Percentiles rank a stretch among this genome's conserved stretches.
Conservation (phyloP, 2,888 invertebrate species). For the Sialis fuliginosa region DNA sequence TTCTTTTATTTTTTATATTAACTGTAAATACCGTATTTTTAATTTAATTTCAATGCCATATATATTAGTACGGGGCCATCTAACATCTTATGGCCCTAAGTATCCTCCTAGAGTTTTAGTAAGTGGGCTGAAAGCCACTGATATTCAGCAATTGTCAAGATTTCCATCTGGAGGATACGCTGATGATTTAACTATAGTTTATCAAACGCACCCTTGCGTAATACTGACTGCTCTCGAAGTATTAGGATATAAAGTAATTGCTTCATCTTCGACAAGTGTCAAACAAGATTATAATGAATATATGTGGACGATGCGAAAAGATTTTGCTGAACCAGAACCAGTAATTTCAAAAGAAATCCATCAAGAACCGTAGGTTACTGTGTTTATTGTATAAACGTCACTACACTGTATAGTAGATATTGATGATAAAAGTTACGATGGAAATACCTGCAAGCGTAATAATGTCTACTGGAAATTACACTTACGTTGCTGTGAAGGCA, state of each 20-base stretch:
- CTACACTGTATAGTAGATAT: no score
- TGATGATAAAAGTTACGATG: conserved; percentile 13
- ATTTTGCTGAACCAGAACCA: conserved; percentile 70
- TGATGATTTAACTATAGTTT: conserved; percentile 72
- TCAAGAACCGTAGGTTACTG: neutral
- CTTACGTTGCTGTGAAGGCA: conserved; percentile 64
- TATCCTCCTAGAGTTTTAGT: conserved; percentile 78
- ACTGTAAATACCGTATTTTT: neutral
- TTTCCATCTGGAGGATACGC: conserved; percentile 71
- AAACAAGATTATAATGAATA: conserved; percentile 81
- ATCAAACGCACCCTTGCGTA: conserved; percentile 74
- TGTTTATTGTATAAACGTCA: no score
- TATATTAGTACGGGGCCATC: conserved; percentile 76
- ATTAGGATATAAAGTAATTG: conserved; percentile 74
- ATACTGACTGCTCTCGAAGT: conserved; percentile 76
- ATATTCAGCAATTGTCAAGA: conserved; percentile 66
- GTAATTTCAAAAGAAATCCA: conserved; percentile 18
- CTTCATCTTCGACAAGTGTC: conserved; percentile 69
- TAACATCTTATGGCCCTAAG: conserved; percentile 71
- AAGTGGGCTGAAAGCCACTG: conserved; percentile 68
- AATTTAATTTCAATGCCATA: conserved; percentile 49
- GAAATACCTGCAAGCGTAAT: conserved; percentile 25
- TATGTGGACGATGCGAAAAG: conserved; percentile 88
- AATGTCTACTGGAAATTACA: conserved; percentile 34
- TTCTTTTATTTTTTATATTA: no score